Evolutionary conservation across 2,888 invertebrate species (phyloP), one percentile per base, ranked within the genome.

Genomic region (Iphiclides podalirius): DNA sequence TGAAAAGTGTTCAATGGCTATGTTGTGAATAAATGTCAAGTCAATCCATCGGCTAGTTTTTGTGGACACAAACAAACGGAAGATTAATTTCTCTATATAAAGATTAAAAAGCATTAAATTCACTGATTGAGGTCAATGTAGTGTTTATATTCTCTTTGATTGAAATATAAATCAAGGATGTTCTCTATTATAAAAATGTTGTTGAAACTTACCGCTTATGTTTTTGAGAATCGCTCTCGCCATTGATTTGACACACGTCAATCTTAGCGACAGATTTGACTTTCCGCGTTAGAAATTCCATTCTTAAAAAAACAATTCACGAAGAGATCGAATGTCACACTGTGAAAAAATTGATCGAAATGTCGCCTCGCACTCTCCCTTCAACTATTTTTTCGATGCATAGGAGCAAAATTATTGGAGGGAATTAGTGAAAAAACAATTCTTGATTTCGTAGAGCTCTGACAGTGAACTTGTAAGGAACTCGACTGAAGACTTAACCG

Each of bases 281-380:
- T 75, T 79, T 81, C 14, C 76, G 77, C n/a, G 79, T 67, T 43
- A 77, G 52, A 47, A 73, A 79, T 73, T 85, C 88, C 84, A 85
- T 87, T 74, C 77, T 82, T 56, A 57, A 67, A 66, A 50, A 37
- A 34, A n/a, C 35, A 40, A 52, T 34, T 44, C 28, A 35, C 36
- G 61, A 63, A 53, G 69, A 71, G 71, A 71, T 77, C 69, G 58
- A 62, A 55, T 75, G 71, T 72, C 72, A 78, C 75, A 77, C 72
- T 58, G 51, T 55, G 64, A 52, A 55, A 55, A 55, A 38, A 54
- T 4, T n/a, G 2, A 31, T 31, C 2, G 4, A 31, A 31, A 31
- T 11, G 11, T 31, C 2, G 12, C 8, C n/a, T n/a, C 6, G 6
- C 14, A 39, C 23, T 23, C 4, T 40, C 23, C 7, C 9, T n/a